Evolutionary conservation across 2,888 invertebrate species (phyloP), one percentile per base, ranked within the genome.

Genomic region (Reticulitermes lucifugus): DNA sequence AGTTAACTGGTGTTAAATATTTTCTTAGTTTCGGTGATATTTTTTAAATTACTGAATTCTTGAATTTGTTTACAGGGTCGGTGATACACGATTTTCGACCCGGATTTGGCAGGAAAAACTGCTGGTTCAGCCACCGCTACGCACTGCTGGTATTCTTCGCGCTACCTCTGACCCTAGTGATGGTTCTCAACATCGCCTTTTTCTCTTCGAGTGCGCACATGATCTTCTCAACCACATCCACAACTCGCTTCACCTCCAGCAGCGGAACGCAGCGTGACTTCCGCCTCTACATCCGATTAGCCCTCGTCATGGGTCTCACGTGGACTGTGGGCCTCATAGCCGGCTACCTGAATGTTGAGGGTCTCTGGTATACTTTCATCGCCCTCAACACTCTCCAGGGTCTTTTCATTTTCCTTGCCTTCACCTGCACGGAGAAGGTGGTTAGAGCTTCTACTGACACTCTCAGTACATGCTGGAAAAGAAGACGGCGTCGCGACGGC

Each of bases 71-170:
- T 43, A 22, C 70, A 81, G 87, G 84, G 41, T 22, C 87, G 55
- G 83, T 85, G 73, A 22, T 80, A 60, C 85, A 83, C 0, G 75
- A 77, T 2, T 79, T 86, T 81, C 46, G 84, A 29, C 87, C 87
- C 9, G 85, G 82, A 81, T 92, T 93, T 88, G 92, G 92, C 4
- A 87, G 87, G 22, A 88, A 90, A 41, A 89, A 90, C 51, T 93
- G 93, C 87, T 93, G 93, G 93, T 92, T 93, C 88, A 91, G 91
- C 14, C 90, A 91, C 70, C 89, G 91, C 12, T 59, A 90, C 85
- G 91, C 92, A 0, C 89, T 93, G n/a, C 88, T 93, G 18, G 88
- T 92, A 6, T 92, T 92, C 88, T 93, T 93, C 87, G 92, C 91
- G 3, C 89, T 90, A 4, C 93, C 93, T 1, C 88, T 92, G 43